phyloP scores from a whole-genome alignment of 2,797 vertebrate genomes.

The Ara ararauna region DNA sequence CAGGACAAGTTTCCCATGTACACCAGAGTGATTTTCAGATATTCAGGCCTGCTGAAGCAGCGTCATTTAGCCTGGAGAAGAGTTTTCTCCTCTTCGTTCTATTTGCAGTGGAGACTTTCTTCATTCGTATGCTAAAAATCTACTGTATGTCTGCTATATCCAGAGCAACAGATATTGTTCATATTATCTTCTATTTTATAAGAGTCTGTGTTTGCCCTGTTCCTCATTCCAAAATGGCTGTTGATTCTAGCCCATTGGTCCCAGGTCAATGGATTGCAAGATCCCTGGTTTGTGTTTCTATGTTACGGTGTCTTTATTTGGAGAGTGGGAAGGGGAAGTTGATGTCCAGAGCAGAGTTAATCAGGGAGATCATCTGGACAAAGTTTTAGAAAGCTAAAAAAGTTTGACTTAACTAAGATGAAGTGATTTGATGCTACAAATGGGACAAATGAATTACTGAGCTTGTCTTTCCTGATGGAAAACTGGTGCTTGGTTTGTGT shows the following conservation, averaged over 20 bases:
- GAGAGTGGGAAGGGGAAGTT: background rate
- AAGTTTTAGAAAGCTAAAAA: background rate
- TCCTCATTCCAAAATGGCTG: background rate
- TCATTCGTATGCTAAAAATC: background rate
- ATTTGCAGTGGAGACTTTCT: background rate
- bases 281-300: background rate
- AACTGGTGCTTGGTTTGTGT: background rate
- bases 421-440: background rate
- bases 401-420: background rate
- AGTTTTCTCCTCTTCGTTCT: background rate
- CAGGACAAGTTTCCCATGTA: background rate
- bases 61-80: background rate
- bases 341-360: background rate
- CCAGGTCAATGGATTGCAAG: background rate
- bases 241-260: background rate
- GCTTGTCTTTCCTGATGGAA: background rate
- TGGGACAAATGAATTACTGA: background rate
- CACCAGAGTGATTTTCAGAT: background rate
- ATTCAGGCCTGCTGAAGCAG: background rate
- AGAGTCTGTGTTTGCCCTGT: background rate
- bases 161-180: background rate
- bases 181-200: background rate
- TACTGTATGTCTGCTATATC: background rate
- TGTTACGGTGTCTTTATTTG: background rate
- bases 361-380: background rate